Conservation (phyloP, 2,113 vertebrate genomes). For the Diphyllodes magnificus region DNA sequence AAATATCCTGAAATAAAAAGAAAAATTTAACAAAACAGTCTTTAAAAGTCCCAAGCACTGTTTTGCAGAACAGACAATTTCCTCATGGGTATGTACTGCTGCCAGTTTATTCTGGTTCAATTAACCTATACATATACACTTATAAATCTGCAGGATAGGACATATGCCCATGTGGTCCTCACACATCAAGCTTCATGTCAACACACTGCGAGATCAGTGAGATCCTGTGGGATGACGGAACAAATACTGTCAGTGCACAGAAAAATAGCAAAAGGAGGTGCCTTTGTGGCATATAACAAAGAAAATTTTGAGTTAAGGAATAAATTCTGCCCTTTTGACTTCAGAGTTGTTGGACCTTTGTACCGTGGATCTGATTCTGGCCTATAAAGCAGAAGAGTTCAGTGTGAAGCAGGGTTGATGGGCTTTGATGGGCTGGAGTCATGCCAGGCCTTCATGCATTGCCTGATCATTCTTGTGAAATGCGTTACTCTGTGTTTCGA, state of each 20-base stretch:
- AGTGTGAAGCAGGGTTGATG: not conserved
- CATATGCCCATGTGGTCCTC: not conserved
- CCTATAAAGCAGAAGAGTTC: not conserved
- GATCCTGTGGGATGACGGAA: not conserved
- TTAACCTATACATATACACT: not conserved
- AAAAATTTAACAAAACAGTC: not conserved
- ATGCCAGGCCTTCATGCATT: not conserved
- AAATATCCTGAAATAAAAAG: not conserved
- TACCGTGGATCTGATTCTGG: not conserved
- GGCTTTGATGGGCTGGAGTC: not conserved
- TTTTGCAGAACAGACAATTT: not conserved
- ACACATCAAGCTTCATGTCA: not conserved
- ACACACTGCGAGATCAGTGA: not conserved
- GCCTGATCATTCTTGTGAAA: not conserved
- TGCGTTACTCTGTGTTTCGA: not conserved
- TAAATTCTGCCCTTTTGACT: not conserved
- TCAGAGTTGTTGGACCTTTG: not conserved
- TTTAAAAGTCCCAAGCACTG: not conserved
- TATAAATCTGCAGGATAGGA: not conserved
- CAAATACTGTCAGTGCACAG: not conserved
- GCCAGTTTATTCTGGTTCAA: not conserved
- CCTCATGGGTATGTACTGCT: not conserved
- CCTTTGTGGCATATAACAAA: not conserved
- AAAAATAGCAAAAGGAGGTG: not conserved
- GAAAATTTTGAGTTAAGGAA: not conserved